phyloP scores from a whole-genome alignment of 2,888 invertebrate species.

The Latheticus oryzae region DNA sequence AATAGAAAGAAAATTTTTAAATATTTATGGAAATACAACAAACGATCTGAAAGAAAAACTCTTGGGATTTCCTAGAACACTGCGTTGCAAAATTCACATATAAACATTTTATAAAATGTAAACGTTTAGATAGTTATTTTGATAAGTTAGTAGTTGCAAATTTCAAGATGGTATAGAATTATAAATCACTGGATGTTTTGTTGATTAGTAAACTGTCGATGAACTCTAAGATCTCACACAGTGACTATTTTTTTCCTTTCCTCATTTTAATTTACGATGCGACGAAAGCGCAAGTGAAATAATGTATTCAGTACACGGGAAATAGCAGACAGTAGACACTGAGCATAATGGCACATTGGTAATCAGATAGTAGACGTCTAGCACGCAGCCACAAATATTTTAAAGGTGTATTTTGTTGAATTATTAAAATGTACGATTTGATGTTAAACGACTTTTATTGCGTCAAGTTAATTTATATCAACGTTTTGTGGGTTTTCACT shows the following conservation, averaged over 20 bases:
- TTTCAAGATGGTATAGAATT: too few species aligned
- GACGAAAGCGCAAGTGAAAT: constrained; percentile 32
- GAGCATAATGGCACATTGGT: constrained; percentile 19
- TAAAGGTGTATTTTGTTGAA: constrained; percentile 21
- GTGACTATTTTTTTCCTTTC: not conserved
- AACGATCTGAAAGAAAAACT: constrained; percentile 4
- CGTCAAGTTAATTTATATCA: constrained; percentile 18
- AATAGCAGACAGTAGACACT: constrained; percentile 23
- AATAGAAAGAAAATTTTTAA: constrained; percentile 5
- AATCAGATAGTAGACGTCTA: constrained; percentile 17
- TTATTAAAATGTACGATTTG: constrained; percentile 9
- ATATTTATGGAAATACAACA: constrained; percentile 2
- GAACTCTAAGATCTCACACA: constrained; percentile 2
- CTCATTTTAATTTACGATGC: constrained; percentile 18
- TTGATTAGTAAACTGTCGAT: constrained; percentile 11
- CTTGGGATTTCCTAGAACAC: not conserved
- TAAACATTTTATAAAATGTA: constrained; percentile 8
- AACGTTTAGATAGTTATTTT: constrained; percentile 6
- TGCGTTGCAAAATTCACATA: constrained; percentile 4
- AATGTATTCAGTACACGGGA: constrained; percentile 27
- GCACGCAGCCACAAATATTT: constrained; percentile 33
- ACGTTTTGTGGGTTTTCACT: constrained; percentile 17
- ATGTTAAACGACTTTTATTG: constrained; percentile 22
- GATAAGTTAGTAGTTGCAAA: constrained; percentile 1
- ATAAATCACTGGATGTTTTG: not conserved